Percentiles rank a stretch among this genome's conserved stretches.
Evolutionary conservation across 2,113 vertebrate genomes (phyloP).

Genomic region (Albula glossodonta): DNA sequence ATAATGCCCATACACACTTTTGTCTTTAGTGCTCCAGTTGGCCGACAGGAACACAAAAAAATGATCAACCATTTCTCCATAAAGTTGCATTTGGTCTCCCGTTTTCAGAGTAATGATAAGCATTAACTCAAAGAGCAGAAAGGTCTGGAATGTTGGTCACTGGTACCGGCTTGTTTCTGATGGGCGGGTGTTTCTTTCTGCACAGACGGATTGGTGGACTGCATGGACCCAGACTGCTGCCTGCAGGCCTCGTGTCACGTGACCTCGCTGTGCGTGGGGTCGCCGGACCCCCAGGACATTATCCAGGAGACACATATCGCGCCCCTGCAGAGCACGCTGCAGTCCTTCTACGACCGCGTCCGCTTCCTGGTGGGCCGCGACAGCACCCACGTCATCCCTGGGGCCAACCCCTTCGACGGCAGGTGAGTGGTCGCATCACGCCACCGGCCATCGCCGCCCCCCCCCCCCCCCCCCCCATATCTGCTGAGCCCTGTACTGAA

Average conservation of each 20-base stretch:
- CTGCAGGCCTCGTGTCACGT: constrained; percentile 86
- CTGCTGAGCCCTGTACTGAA: too few species aligned
- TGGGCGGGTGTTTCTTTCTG: not conserved
- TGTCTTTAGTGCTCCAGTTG: too few species aligned
- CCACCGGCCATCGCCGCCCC: not conserved
- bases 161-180: too few species aligned
- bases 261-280: constrained; percentile 87
- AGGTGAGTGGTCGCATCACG: constrained; percentile 78
- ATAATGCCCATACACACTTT: too few species aligned
- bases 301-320: constrained; percentile 91
- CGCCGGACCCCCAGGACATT: constrained; percentile 91
- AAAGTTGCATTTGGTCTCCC: too few species aligned
- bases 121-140: too few species aligned
- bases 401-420: constrained; percentile 88
- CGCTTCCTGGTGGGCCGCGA: constrained; percentile 91
- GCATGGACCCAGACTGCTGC: constrained; percentile 99
- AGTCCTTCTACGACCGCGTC: constrained; percentile 90
- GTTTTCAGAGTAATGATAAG: too few species aligned
- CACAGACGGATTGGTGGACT: constrained; percentile 92
- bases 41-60: too few species aligned
- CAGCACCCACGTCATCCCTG: constrained; percentile 88
- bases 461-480: not conserved
- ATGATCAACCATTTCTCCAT: too few species aligned
- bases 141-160: too few species aligned
- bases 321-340: constrained; percentile 78